Evolutionary conservation across 2,797 vertebrate genomes (phyloP).

Genomic region (Threskiornis aethiopicus): DNA sequence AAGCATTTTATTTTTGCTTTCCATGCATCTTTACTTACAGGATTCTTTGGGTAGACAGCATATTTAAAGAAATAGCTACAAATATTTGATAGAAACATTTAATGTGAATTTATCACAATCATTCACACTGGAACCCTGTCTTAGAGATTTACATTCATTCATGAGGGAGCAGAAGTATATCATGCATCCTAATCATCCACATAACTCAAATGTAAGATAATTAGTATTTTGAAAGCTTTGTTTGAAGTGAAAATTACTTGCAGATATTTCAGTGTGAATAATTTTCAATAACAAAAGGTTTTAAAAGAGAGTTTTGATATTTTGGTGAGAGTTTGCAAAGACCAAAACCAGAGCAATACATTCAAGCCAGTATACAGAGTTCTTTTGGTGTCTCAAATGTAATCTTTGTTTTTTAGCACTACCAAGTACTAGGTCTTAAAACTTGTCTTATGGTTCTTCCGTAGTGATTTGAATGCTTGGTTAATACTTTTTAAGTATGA

Average conservation of each 20-base stretch:
- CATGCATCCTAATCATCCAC: background rate
- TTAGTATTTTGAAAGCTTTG: slow-evolving; percentile 15
- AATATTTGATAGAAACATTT: background rate
- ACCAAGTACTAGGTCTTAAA: background rate
- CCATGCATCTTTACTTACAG: background rate
- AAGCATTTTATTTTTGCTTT: background rate
- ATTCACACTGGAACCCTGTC: background rate
- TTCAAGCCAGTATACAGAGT: background rate
- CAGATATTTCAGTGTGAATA: background rate
- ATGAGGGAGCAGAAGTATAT: background rate
- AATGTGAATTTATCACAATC: background rate
- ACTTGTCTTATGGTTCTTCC: background rate
- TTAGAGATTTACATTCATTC: background rate
- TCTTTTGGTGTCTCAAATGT: background rate
- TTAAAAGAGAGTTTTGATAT: background rate
- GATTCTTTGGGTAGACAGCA: background rate
- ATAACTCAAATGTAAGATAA: background rate
- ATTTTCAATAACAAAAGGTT: background rate
- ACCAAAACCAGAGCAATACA: background rate
- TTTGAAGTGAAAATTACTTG: slow-evolving; percentile 16
- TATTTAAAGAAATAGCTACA: background rate
- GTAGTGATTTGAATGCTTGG: background rate
- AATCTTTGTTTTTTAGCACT: background rate
- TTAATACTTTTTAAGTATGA: background rate
- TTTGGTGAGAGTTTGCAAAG: background rate